Conservation (phyloP, 30 jellyfish, hydroid and myxozoan species). For the Aurelia sp. region DNA sequence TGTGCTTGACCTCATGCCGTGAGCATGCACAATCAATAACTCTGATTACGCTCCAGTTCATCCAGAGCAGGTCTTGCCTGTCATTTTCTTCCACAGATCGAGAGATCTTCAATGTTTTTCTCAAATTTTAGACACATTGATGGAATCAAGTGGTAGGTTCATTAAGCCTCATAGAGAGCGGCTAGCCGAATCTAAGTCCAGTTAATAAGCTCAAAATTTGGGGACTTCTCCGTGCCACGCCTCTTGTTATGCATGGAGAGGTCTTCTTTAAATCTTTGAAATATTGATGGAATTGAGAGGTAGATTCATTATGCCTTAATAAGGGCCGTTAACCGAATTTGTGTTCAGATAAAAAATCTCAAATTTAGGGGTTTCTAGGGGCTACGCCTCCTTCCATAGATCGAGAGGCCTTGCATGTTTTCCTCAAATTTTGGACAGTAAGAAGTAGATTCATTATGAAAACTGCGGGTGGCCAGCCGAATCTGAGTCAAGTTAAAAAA, state of each 20-base stretch:
- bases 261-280: conserved; percentile 10
- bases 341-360: no score
- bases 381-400: conserved; percentile 17
- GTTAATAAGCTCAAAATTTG: no score
- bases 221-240: not conserved
- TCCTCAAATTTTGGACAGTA: not conserved
- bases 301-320: not conserved
- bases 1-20: conserved; percentile 74
- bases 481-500: no score
- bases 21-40: conserved; percentile 72
- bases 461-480: no score
- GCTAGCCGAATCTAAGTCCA: no score
- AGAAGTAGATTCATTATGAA: no score
- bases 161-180: not conserved
- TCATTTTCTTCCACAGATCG: conserved; percentile 42
- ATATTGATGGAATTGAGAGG: conserved; percentile 16
- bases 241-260: conserved; percentile 25
- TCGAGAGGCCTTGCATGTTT: conserved; percentile 39
- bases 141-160: not conserved
- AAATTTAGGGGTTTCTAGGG: no score
- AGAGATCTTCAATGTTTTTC: conserved; percentile 36
- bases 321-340: no score
- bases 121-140: conserved; percentile 40
- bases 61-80: conserved; percentile 54
- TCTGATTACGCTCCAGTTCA: conserved; percentile 29